These are phyloP conservation scores for Cyrtorhinus lividipennis DNA, from an alignment of 1,140 invertebrate species.

Conservation along the genomic window DNA sequence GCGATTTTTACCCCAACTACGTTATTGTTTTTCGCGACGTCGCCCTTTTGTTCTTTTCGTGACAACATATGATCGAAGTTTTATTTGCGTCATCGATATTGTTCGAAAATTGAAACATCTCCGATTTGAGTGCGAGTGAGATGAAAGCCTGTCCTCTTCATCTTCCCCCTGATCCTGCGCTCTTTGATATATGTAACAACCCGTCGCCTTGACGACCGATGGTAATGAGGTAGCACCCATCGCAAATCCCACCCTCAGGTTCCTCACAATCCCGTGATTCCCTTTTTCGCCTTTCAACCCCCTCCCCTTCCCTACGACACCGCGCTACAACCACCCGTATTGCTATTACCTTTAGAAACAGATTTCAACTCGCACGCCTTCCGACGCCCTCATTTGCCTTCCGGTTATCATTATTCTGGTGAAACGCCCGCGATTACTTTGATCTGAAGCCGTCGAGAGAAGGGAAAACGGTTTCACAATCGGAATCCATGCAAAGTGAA, in stretches of 20 bases:
- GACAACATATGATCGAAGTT: no score
- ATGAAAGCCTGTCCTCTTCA: no score
- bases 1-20: no score
- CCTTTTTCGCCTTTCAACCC: neutral
- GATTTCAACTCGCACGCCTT: no score
- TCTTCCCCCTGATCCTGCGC: neutral
- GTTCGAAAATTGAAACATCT: no score
- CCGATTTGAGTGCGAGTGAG: no score
- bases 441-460: neutral
- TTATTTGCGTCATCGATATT: no score
- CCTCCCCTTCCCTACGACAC: neutral
- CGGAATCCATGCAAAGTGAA: conserved; percentile 5
- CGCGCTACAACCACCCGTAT: neutral
- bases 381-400: neutral
- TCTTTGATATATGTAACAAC: neutral
- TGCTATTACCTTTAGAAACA: neutral
- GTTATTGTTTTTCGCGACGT: no score
- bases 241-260: neutral
- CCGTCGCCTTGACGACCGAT: neutral
- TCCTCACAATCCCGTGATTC: neutral
- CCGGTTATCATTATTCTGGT: neutral
- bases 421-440: neutral
- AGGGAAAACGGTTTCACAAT: neutral
- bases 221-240: neutral
- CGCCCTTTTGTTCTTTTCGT: no score